Evolutionary conservation across 2,888 invertebrate species (phyloP).

Genomic region (Holacanthella duospinosa): DNA sequence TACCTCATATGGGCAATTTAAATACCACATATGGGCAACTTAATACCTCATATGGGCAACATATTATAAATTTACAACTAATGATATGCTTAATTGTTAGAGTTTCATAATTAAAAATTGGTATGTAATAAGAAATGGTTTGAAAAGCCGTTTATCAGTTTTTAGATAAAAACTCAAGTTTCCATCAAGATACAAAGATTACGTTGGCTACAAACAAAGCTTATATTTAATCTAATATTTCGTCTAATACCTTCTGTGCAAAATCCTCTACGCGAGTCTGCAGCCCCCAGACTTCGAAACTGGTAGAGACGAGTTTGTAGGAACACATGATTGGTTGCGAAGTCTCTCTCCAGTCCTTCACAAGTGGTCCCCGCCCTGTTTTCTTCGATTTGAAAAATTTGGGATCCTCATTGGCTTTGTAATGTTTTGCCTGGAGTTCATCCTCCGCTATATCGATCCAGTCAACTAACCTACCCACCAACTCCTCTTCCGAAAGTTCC

Average conservation of each 20-base stretch:
- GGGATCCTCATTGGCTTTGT: conserved; percentile 80
- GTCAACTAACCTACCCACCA: conserved; percentile 63
- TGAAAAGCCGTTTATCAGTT: no score
- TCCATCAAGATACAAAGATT: no score
- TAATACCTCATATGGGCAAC: no score
- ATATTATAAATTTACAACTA: no score
- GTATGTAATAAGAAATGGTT: neutral
- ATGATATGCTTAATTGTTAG: no score
- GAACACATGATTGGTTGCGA: conserved; percentile 79
- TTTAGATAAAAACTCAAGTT: no score
- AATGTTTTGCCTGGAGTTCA: conserved; percentile 71
- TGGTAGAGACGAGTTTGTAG: conserved; percentile 74
- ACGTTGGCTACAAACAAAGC: no score
- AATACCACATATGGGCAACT: no score
- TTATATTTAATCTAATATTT: no score
- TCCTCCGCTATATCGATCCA: conserved; percentile 79
- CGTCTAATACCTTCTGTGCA: conserved; percentile 65
- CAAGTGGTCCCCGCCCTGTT: conserved; percentile 71
- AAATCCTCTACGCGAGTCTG: conserved; percentile 82
- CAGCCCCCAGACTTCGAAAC: conserved; percentile 85
- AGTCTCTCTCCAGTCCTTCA: conserved; percentile 69
- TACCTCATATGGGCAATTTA: no score
- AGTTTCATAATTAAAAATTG: no score
- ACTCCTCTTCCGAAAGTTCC: conserved; percentile 58
- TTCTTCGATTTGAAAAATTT: conserved; percentile 70